Evolutionary conservation across 2,888 invertebrate genomes (phyloP).

Genomic region (Theristus sp.): DNA sequence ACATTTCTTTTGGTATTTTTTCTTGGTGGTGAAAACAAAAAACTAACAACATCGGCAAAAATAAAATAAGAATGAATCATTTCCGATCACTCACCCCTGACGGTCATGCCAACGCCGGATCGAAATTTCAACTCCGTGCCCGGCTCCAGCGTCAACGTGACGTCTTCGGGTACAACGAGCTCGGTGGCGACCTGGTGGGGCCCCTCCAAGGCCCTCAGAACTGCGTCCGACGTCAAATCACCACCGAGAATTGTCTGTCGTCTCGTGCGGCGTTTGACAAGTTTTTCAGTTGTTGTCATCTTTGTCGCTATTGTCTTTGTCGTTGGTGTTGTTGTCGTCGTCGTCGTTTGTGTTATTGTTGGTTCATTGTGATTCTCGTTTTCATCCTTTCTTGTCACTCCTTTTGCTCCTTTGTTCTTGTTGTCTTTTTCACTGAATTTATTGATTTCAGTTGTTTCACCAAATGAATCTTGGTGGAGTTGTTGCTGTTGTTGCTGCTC

Average conservation of each 20-base stretch:
- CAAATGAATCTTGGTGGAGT: too few species aligned
- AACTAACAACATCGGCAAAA: not conserved
- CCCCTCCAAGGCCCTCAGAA: not conserved
- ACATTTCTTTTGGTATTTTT: too few species aligned
- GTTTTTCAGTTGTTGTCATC: too few species aligned
- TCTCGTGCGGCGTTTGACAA: not conserved
- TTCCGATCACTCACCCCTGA: not conserved
- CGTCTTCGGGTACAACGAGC: conserved; percentile 1
- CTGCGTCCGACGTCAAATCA: not conserved
- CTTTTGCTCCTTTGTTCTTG: too few species aligned
- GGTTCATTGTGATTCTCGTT: not conserved
- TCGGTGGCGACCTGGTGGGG: not conserved
- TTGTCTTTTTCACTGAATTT: too few species aligned
- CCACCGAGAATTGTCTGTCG: not conserved
- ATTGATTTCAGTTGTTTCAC: too few species aligned
- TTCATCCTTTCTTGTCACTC: not conserved
- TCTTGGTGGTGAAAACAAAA: not conserved
- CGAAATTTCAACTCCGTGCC: conserved; percentile 2
- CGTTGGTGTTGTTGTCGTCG: too few species aligned
- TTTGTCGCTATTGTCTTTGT: too few species aligned
- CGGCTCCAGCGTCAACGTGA: conserved; percentile 4
- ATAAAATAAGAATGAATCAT: not conserved
- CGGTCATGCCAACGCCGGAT: not conserved
- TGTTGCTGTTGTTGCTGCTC: too few species aligned
- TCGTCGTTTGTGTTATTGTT: not conserved